Conservation (phyloP, 2,797 vertebrate species). For the Rhinatrema bivittatum region DNA sequence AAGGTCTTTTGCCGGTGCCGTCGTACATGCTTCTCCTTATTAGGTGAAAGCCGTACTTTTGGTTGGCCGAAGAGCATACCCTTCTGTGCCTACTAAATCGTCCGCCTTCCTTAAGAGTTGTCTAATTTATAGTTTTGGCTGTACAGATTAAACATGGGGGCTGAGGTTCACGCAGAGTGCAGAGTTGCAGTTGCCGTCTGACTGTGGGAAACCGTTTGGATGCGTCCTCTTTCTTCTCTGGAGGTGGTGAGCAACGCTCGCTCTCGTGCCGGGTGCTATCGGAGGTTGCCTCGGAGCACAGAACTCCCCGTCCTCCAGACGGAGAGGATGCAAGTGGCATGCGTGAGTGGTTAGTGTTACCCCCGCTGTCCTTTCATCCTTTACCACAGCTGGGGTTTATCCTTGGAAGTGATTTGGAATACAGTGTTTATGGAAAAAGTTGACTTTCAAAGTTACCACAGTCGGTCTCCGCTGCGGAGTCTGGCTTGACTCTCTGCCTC, state of each 20-base stretch:
- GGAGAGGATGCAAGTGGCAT: conserved; percentile 17
- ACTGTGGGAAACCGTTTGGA: conserved; percentile 5
- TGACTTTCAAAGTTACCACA: too few relatives aligned
- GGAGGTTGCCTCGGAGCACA: conserved; percentile 13
- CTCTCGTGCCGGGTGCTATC: conserved; percentile 16
- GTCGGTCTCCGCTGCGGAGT: too few relatives aligned
- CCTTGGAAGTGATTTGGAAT: conserved; percentile 5
- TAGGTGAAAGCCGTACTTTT: too few relatives aligned
- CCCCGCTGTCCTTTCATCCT: not conserved
- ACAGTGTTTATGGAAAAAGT: too few relatives aligned
- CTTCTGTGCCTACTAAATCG: conserved; percentile 12
- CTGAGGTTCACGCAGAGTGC: conserved; percentile 32
- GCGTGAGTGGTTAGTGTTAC: conserved; percentile 24
- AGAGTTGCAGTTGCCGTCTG: conserved; percentile 30
- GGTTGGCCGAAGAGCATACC: rapidly evolving
- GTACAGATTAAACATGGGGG: not conserved
- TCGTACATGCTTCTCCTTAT: not conserved
- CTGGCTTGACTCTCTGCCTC: too few relatives aligned
- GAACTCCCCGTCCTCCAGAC: not conserved
- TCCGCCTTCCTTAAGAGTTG: not conserved
- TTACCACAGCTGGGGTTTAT: conserved; percentile 16
- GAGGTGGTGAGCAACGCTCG: conserved; percentile 9
- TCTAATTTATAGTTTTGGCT: conserved; percentile 6
- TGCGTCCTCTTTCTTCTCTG: conserved; percentile 3
- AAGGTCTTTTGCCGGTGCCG: not conserved